Conservation (phyloP, 1,140 invertebrate genomes). For the Heliconius hermathena region DNA sequence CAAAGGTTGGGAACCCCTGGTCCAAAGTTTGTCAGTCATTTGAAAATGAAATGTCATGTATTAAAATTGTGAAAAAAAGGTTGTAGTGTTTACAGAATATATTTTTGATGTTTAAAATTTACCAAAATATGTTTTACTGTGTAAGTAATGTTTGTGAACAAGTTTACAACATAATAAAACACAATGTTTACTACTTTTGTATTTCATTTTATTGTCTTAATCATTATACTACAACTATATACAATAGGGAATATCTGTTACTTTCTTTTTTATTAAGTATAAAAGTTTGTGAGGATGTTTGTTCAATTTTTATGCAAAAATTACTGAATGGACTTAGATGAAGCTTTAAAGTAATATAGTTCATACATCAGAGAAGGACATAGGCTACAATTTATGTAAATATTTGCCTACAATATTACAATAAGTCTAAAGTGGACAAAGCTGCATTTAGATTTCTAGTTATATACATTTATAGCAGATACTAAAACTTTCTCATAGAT, state of each 20-base stretch:
- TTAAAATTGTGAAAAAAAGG: not conserved
- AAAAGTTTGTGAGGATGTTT: too few relatives aligned
- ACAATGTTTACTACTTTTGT: not conserved
- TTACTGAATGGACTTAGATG: too few relatives aligned
- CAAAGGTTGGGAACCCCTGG: not conserved
- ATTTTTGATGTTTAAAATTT: not conserved
- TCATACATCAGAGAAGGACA: too few relatives aligned
- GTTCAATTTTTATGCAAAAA: too few relatives aligned
- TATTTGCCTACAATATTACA: too few relatives aligned
- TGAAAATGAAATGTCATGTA: not conserved
- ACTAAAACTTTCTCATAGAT: constrained; percentile 78
- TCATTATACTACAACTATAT: constrained; percentile 6
- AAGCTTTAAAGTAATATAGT: too few relatives aligned
- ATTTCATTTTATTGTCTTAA: constrained; percentile 4
- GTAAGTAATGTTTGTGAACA: constrained; percentile 5
- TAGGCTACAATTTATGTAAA: too few relatives aligned
- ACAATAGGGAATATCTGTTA: not conserved
- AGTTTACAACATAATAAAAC: not conserved
- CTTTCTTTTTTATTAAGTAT: too few relatives aligned
- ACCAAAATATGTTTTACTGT: not conserved
- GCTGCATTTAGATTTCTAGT: not conserved
- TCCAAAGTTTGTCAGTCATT: not conserved
- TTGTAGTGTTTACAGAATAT: not conserved
- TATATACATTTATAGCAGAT: not conserved
- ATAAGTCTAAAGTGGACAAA: not conserved